Percentiles rank a stretch among this genome's conserved stretches.
Evolutionary conservation across 2,888 invertebrate species (phyloP).

Genomic region (Griposia aprilina): DNA sequence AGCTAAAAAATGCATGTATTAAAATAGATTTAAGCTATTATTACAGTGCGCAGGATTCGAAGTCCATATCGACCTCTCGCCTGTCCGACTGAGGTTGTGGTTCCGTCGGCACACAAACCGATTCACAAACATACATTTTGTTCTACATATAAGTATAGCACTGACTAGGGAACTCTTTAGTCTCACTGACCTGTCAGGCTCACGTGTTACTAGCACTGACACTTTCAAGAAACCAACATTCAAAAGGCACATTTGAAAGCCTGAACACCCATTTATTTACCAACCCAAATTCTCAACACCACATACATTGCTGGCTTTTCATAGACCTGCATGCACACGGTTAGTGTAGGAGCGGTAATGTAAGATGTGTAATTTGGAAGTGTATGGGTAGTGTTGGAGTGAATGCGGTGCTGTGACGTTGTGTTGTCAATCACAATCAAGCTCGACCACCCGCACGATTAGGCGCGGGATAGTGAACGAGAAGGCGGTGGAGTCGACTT

Average conservation of each 20-base stretch:
- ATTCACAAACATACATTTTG: slow-evolving; percentile 22
- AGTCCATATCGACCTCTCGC: background rate
- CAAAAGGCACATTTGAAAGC: slow-evolving; percentile 76
- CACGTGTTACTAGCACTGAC: slow-evolving; percentile 72
- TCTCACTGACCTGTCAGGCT: slow-evolving; percentile 72
- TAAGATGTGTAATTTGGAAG: slow-evolving; percentile 52
- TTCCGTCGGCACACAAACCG: slow-evolving; percentile 17
- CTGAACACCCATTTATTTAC: slow-evolving; percentile 50
- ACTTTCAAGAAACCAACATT: slow-evolving; percentile 72
- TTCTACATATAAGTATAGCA: slow-evolving; percentile 26
- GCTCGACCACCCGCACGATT: slow-evolving; percentile 89
- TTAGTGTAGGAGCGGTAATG: slow-evolving; percentile 61
- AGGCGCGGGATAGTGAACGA: slow-evolving; percentile 76
- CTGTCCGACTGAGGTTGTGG: background rate
- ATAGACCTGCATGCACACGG: rapidly evolving
- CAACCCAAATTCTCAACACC: slow-evolving; percentile 12
- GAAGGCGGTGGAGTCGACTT: slow-evolving; percentile 70
- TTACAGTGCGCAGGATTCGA: background rate
- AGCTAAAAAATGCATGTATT: too few species aligned
- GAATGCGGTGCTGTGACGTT: slow-evolving; percentile 81
- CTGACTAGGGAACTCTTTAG: slow-evolving; percentile 60
- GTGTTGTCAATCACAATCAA: slow-evolving; percentile 90
- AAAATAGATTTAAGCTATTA: too few species aligned
- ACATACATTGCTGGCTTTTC: slow-evolving; percentile 65
- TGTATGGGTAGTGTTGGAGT: slow-evolving; percentile 55